Conservation (phyloP, 2,888 invertebrate species). For the Rhyacophila evoluta region DNA sequence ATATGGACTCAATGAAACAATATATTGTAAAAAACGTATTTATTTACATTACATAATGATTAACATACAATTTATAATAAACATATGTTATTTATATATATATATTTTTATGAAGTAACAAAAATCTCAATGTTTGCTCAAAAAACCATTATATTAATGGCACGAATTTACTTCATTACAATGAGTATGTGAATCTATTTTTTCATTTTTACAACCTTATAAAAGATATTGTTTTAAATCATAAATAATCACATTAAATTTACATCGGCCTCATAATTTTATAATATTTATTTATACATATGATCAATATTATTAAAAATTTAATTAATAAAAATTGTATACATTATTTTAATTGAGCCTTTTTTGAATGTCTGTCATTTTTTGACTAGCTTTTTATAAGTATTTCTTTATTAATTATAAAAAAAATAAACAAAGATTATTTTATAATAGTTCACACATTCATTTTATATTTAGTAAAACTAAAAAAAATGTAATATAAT, state of each 20-base stretch:
- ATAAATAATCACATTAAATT: neutral
- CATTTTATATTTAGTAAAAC: too few species aligned
- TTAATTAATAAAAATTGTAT: neutral
- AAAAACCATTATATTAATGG: neutral
- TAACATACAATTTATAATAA: too few species aligned
- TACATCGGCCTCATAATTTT: too few species aligned
- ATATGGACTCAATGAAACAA: neutral
- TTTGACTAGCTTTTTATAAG: conserved; percentile 19
- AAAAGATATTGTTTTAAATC: neutral
- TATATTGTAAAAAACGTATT: neutral
- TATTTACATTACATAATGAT: neutral
- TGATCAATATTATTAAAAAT: too few species aligned
- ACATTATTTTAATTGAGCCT: neutral
- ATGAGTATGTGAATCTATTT: neutral
- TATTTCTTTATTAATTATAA: too few species aligned
- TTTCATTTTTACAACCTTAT: neutral
- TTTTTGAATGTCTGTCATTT: neutral
- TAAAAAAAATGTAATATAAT: too few species aligned
- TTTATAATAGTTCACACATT: too few species aligned
- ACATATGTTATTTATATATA: too few species aligned
- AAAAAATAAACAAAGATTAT: too few species aligned
- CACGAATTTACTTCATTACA: neutral
- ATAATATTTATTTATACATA: too few species aligned
- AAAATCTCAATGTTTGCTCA: too few species aligned
- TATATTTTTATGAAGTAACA: too few species aligned